These are phyloP conservation scores for Tethea ocularis DNA, from an alignment of 2,888 invertebrate species.

Conservation along the genomic window DNA sequence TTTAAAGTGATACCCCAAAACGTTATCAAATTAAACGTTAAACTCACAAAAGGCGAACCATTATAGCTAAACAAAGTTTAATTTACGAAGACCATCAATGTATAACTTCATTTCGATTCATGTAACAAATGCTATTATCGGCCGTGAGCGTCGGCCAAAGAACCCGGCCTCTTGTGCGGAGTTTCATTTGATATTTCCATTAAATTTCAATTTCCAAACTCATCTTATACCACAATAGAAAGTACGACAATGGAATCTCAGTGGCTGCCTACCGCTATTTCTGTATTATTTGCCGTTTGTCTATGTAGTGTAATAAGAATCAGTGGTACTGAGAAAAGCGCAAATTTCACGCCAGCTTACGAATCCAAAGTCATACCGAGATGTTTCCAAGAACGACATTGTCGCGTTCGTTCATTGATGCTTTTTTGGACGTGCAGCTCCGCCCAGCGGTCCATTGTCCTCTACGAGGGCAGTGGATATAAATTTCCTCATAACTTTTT, in stretches of 20 bases:
- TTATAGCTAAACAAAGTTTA: constrained; percentile 7
- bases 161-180: constrained; percentile 43
- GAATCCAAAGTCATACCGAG: constrained; percentile 41
- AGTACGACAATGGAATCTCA: constrained; percentile 40
- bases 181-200: constrained; percentile 73
- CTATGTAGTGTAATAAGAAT: constrained; percentile 41
- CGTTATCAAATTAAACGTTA: constrained; percentile 5
- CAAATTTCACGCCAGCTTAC: constrained; percentile 62
- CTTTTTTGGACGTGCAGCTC: constrained; percentile 51
- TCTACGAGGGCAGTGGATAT: constrained; percentile 56
- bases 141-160: constrained; percentile 47
- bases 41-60: constrained; percentile 12
- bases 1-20: neutral
- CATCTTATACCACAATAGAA: constrained; percentile 55
- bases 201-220: constrained; percentile 73
- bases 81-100: constrained; percentile 8
- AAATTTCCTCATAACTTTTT: constrained; percentile 64
- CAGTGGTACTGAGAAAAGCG: constrained; percentile 48
- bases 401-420: constrained; percentile 61
- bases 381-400: constrained; percentile 57
- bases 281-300: constrained; percentile 24
- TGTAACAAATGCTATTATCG: constrained; percentile 56
- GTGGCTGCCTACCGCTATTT: constrained; percentile 44
- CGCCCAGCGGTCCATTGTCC: constrained; percentile 62
- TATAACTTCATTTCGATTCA: constrained; percentile 46